phyloP scores from a whole-genome alignment of 2,113 vertebrate genomes.

The Donacobius atricapilla region DNA sequence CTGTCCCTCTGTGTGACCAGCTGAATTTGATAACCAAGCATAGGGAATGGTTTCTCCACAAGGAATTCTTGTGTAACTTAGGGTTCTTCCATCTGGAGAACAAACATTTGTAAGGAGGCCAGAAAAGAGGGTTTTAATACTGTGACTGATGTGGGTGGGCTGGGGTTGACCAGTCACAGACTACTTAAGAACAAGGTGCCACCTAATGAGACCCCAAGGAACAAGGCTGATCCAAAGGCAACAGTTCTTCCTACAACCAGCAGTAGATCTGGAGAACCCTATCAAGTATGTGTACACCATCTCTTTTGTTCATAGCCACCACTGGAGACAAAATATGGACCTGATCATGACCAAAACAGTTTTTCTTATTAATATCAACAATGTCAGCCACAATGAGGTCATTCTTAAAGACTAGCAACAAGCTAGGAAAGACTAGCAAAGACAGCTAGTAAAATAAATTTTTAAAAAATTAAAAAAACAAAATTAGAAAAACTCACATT shows the following conservation, averaged over 20 bases:
- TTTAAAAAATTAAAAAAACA: too few relatives aligned
- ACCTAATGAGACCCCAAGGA: neutral
- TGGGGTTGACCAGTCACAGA: neutral
- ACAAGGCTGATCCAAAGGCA: neutral
- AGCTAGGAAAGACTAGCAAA: neutral
- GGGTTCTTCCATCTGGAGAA: neutral
- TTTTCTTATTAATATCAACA: neutral
- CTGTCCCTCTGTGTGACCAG: neutral
- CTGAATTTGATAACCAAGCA: neutral
- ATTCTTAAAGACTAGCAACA: neutral
- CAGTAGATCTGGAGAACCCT: neutral
- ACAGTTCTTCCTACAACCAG: neutral
- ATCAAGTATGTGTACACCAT: neutral
- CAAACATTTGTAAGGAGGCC: neutral
- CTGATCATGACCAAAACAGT: neutral
- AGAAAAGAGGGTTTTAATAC: neutral
- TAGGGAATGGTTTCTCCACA: neutral
- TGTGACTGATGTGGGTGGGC: neutral
- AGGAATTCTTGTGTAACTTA: neutral
- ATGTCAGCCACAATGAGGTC: accelerated
- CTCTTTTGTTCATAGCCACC: neutral
- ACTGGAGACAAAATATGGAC: neutral
- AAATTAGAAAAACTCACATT: neutral
- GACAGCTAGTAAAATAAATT: neutral
- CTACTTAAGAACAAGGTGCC: neutral